Evolutionary conservation across 2,888 invertebrate genomes (phyloP).

Genomic region (Pseudanteris insignis): DNA sequence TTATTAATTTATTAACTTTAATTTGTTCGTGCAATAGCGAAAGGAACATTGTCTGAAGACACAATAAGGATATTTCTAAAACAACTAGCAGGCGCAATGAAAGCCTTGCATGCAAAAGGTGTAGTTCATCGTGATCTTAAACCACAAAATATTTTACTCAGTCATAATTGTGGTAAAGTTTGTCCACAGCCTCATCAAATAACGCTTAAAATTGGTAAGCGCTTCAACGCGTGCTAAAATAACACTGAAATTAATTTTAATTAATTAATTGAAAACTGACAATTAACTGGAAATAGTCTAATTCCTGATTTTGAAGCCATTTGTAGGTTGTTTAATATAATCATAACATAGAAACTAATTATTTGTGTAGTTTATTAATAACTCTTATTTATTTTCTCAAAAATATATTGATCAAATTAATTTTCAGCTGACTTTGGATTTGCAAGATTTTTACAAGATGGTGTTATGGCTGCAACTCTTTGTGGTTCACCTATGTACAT

Average conservation of each 20-base stretch:
- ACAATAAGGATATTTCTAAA: slow-evolving; percentile 94
- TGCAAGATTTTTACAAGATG: slow-evolving; percentile 97
- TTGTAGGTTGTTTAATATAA: too few species aligned
- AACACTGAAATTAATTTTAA: too few species aligned
- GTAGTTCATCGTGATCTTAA: slow-evolving; percentile 99
- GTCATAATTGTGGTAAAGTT: slow-evolving; percentile 77
- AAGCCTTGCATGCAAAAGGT: slow-evolving; percentile 95
- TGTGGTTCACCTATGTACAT: slow-evolving; percentile 99
- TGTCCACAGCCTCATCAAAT: slow-evolving; percentile 85
- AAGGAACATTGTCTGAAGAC: slow-evolving; percentile 95
- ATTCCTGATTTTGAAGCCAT: too few species aligned
- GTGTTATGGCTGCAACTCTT: slow-evolving; percentile 98
- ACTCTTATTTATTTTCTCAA: neutral
- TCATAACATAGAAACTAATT: too few species aligned
- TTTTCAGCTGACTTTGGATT: slow-evolving; percentile 95
- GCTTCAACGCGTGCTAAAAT: too few species aligned
- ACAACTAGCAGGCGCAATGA: slow-evolving; percentile 98
- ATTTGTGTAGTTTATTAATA: too few species aligned
- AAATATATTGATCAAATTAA: neutral
- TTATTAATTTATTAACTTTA: neutral
- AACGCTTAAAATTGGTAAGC: slow-evolving; percentile 90
- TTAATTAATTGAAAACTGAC: too few species aligned
- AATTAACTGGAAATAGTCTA: too few species aligned
- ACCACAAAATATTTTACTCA: slow-evolving; percentile 98
- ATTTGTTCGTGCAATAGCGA: slow-evolving; percentile 69